Evolutionary conservation across 1,140 invertebrate genomes (phyloP), one percentile per base, ranked within the genome.

Genomic region (Sarcophaga bullata): DNA sequence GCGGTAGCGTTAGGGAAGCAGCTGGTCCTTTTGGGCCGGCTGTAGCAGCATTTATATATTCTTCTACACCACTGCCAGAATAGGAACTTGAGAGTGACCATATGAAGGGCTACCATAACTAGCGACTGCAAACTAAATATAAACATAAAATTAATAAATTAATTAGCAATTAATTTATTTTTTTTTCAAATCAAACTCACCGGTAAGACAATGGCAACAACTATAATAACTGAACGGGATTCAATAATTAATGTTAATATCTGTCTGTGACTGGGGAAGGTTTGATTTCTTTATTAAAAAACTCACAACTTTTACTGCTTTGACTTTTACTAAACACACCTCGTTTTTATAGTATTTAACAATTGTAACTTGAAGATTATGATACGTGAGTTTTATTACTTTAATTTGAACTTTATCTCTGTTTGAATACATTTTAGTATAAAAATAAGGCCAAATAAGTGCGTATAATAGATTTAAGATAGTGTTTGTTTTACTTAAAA

Each of bases 191-290:
- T 83, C 37, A 54, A 83, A 89, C 87, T 78, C 88, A 89, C 88
- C 88, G 87, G 87, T 86, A 86, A 85, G 81, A 86, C 87, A 84
- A 88, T 85, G 84, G 87, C 87, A 73, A 89, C 86, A 78, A 89
- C 84, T 86, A 85, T 85, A 85, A 89, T 87, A 84, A 88, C 86
- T 73, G 88, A 86, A 86, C 85, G 84, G 84, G 49, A 17, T 52
- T 50, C 52, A 48, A 78, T 78, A 8, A 50, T 50, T 78, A 19
- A 47, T 7, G n/a, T 50, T 25, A 19, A 52, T 68, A 37, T 37
- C 19, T 8, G 17, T 19, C 8, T 68, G 8, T 68, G 17, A 17
- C 9, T 68, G 17, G 8, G 17, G 58, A 37, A 37, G 62, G 75
- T 17, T 78, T 15, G 48, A 48, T 48, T 72, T 78, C 75, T 76